Percentiles rank a stretch among this genome's conserved stretches.
phyloP scores from a whole-genome alignment of 2,797 vertebrate species.

The Dryobates pubescens region DNA sequence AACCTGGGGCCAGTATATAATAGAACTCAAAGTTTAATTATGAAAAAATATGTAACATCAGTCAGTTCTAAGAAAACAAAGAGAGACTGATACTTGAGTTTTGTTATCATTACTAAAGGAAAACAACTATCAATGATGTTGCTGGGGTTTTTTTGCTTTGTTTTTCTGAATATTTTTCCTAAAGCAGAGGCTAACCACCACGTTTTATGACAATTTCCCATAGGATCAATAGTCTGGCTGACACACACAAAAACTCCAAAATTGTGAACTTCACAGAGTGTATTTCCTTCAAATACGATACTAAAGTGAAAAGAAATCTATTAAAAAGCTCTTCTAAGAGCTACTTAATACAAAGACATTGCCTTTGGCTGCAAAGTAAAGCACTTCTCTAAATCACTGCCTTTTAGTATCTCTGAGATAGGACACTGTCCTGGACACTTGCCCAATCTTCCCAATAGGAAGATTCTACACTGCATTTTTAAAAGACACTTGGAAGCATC shows the following conservation, averaged over 20 bases:
- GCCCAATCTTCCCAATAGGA: background rate
- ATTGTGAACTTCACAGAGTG: background rate
- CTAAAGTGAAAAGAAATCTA: background rate
- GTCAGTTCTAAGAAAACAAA: background rate
- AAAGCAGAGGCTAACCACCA: background rate
- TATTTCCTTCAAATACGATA: background rate
- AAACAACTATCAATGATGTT: background rate
- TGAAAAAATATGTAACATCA: background rate
- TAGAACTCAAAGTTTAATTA: background rate
- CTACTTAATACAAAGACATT: background rate
- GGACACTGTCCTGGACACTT: background rate
- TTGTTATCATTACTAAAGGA: background rate
- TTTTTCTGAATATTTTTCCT: background rate
- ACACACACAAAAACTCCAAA: background rate
- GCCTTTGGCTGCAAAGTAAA: background rate
- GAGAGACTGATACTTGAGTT: background rate
- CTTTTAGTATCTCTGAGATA: background rate
- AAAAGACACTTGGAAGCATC: background rate
- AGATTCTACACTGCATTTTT: background rate
- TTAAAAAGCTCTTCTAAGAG: background rate
- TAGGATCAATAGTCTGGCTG: background rate
- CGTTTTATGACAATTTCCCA: background rate
- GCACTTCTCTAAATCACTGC: background rate
- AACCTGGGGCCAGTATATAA: background rate
- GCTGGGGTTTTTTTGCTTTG: too few relatives aligned